These are phyloP conservation scores for Drosophila pullipes DNA, from an alignment of 2,888 invertebrate genomes.

Conservation along the genomic window DNA sequence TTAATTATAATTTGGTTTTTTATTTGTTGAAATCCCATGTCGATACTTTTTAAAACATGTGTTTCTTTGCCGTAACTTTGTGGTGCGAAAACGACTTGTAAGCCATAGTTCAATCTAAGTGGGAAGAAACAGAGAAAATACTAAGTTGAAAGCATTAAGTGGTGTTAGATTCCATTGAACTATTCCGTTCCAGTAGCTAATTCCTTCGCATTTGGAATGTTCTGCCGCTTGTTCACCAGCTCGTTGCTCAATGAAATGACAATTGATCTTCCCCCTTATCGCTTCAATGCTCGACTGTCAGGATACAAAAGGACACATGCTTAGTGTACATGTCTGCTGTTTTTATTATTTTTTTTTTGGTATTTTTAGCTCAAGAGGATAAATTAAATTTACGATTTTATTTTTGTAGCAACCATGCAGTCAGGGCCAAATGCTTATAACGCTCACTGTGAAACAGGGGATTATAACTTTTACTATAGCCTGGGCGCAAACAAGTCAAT, in stretches of 20 bases:
- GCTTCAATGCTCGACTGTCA: background rate
- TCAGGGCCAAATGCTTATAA: conserved; percentile 18
- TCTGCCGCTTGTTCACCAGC: conserved; percentile 14
- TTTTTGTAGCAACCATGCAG: conserved; percentile 15
- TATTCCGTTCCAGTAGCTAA: conserved; percentile 33
- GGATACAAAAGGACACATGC: background rate
- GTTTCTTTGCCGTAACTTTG: background rate
- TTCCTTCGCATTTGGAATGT: conserved; percentile 12
- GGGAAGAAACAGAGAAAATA: background rate
- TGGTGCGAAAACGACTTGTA: background rate
- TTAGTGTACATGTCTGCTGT: conserved; percentile 1
- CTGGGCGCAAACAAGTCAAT: conserved; percentile 45
- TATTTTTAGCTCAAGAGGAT: conserved; percentile 15
- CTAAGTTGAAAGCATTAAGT: conserved; percentile 14
- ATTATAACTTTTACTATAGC: conserved; percentile 10
- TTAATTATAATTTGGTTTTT: background rate
- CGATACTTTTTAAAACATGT: background rate
- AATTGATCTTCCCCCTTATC: conserved; percentile 34
- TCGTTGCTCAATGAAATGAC: conserved; percentile 40
- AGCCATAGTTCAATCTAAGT: background rate
- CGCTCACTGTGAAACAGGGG: background rate
- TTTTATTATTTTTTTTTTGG: background rate
- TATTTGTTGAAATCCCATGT: too few relatives aligned
- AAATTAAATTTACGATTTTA: conserved; percentile 51
- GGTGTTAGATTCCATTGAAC: conserved; percentile 30